Conservation (phyloP, 2,113 vertebrate genomes). For the Lamprotornis superbus region DNA sequence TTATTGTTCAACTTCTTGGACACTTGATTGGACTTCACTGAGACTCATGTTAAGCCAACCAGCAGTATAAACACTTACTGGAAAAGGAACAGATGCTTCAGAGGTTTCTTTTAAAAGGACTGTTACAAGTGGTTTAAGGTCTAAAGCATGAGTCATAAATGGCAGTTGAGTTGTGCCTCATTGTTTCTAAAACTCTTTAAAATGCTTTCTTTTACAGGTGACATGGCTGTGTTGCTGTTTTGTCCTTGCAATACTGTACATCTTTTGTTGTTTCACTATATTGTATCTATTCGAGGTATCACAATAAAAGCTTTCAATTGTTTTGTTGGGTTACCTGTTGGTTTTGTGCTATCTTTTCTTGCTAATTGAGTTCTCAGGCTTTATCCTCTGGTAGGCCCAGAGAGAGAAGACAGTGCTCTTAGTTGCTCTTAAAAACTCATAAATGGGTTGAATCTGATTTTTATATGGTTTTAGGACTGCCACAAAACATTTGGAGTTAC, state of each 20-base stretch:
- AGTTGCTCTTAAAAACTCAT: background rate
- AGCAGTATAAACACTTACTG: background rate
- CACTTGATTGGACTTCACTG: background rate
- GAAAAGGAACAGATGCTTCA: constrained; percentile 35
- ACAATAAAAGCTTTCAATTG: constrained; percentile 89
- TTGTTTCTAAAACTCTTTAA: constrained; percentile 72
- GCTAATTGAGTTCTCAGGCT: background rate
- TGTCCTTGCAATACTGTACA: constrained; percentile 85
- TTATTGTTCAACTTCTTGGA: background rate
- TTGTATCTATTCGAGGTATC: constrained; percentile 87
- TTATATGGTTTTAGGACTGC: background rate
- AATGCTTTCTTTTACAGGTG: constrained; percentile 77
- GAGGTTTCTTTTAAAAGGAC: constrained; percentile 71
- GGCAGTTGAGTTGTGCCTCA: constrained; percentile 79
- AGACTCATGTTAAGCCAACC: background rate
- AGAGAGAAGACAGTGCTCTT: background rate
- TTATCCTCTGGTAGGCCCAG: background rate
- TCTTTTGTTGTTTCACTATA: constrained; percentile 89
- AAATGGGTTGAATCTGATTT: background rate
- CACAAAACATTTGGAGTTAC: background rate
- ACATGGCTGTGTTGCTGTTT: constrained; percentile 79
- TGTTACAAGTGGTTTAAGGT: constrained; percentile 73
- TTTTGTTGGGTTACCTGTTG: constrained; percentile 59
- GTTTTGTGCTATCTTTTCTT: background rate
- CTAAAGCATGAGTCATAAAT: constrained; percentile 81